Evolutionary conservation across 2,113 vertebrate genomes (phyloP).

Genomic region (Gorsachius goisagi): DNA sequence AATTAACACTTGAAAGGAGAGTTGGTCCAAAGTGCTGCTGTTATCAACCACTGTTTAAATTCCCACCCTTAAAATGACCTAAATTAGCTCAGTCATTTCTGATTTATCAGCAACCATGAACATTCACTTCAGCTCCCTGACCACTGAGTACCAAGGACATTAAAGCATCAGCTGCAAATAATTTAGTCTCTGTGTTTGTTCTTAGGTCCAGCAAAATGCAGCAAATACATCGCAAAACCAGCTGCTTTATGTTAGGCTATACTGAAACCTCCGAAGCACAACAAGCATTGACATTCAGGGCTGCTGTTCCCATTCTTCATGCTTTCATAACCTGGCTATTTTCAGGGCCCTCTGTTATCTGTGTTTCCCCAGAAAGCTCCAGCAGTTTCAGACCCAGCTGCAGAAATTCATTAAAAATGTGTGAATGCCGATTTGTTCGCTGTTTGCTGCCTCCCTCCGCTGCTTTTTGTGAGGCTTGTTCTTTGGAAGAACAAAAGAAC

Average conservation of each 20-base stretch:
- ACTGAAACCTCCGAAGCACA: not conserved
- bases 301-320: not conserved
- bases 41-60: not conserved
- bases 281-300: not conserved
- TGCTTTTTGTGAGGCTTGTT: not conserved
- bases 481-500: constrained; percentile 43
- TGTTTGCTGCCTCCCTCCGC: not conserved
- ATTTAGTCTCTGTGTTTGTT: not conserved
- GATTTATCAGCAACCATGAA: constrained; percentile 26
- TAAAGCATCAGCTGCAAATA: not conserved
- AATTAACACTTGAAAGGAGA: constrained; percentile 30
- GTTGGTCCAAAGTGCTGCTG: not conserved
- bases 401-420: constrained; percentile 47
- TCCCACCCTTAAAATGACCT: constrained; percentile 7
- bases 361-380: not conserved
- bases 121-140: not conserved
- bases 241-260: not conserved
- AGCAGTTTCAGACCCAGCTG: constrained; percentile 30
- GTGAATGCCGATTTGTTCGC: not conserved
- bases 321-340: constrained; percentile 48
- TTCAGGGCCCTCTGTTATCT: constrained; percentile 20
- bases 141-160: not conserved
- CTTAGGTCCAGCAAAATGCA: not conserved
- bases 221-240: not conserved
- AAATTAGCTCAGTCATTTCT: constrained; percentile 32